These are phyloP conservation scores for Anolis sagrei DNA, from an alignment of 2,113 vertebrate genomes.

Conservation along the genomic window DNA sequence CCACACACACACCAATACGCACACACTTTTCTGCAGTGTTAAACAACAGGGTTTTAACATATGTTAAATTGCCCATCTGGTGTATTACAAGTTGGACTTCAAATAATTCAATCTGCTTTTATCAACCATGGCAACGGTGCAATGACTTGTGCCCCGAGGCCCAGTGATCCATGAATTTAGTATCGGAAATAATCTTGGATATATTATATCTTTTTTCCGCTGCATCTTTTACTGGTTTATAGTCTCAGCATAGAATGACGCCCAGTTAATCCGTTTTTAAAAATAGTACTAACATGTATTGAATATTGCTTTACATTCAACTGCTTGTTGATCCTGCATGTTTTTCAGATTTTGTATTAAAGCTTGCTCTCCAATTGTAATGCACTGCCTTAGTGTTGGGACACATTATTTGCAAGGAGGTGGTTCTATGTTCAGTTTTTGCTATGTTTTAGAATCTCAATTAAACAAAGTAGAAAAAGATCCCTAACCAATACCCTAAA, in stretches of 20 bases:
- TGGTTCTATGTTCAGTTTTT: not conserved
- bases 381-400: not conserved
- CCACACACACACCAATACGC: too few relatives aligned
- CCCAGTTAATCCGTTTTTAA: not conserved
- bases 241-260: not conserved
- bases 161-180: not conserved
- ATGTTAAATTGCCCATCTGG: conserved; percentile 3
- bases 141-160: not conserved
- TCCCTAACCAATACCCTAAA: too few relatives aligned
- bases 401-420: not conserved
- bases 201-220: not conserved
- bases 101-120: not conserved
- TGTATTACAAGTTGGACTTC: not conserved
- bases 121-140: not conserved
- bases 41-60: conserved; percentile 33
- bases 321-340: not conserved
- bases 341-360: not conserved
- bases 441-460: not conserved
- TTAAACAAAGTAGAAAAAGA: not conserved
- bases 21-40: not conserved
- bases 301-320: not conserved
- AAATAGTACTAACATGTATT: not conserved
- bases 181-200: conserved; percentile 1
- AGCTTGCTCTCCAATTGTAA: not conserved
- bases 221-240: not conserved